A percentile compares a stretch with the other conserved stretches of the same genome.
Evolutionary conservation across 2,113 vertebrate genomes (phyloP).

Genomic region (Struthidea cinerea): DNA sequence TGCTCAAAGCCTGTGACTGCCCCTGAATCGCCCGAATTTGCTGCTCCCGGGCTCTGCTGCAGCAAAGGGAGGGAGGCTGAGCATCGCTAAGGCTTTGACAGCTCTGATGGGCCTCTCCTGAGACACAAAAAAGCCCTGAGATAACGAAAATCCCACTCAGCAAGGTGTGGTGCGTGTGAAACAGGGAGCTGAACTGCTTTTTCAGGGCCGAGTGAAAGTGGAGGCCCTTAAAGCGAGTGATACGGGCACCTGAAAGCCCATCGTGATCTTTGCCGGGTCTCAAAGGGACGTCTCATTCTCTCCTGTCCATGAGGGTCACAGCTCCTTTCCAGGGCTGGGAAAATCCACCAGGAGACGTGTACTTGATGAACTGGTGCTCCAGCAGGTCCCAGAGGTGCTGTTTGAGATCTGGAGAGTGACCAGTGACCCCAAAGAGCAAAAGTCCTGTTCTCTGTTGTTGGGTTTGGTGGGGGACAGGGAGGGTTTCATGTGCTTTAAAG

Average conservation of each 20-base stretch:
- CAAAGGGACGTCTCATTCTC: neutral
- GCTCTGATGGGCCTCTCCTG: neutral
- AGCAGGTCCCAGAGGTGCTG: neutral
- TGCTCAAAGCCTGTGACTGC: neutral
- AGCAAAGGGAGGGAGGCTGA: neutral
- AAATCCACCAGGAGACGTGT: neutral
- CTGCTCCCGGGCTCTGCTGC: neutral
- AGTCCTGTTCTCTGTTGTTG: neutral
- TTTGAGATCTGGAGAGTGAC: neutral
- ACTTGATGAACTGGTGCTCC: neutral
- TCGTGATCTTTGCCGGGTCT: neutral
- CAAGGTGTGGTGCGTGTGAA: neutral
- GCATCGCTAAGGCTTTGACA: neutral
- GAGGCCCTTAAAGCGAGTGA: neutral
- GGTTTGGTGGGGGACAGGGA: neutral
- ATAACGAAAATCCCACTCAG: neutral
- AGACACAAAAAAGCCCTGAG: neutral
- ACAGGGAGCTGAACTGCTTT: neutral
- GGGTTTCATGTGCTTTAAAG: neutral
- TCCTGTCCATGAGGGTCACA: neutral
- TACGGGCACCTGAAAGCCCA: neutral
- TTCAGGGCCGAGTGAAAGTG: neutral
- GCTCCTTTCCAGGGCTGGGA: neutral
- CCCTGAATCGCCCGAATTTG: neutral
- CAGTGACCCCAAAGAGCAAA: neutral